These are phyloP conservation scores for Nemapogon koenigi DNA, from an alignment of 2,888 invertebrate species.

Conservation along the genomic window DNA sequence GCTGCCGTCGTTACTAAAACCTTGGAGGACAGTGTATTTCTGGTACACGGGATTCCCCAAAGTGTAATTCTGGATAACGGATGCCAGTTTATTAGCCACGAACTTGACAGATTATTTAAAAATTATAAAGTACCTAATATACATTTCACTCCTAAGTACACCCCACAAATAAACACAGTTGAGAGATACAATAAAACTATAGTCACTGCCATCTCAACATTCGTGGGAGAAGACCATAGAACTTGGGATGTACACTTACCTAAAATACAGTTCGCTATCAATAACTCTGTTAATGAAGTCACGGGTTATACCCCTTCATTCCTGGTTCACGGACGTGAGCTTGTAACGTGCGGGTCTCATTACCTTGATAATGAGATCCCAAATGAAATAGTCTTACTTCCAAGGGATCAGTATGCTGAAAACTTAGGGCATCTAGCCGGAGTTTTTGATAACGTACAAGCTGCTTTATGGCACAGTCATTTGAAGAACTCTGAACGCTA, in stretches of 20 bases:
- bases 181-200: conserved; percentile 15
- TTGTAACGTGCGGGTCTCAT: conserved; percentile 15
- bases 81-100: conserved; percentile 5
- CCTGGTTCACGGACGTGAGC: conserved; percentile 16
- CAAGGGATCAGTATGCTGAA: conserved; percentile 15
- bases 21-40: conserved; percentile 5
- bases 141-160: conserved; percentile 10
- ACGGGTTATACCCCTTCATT: conserved; percentile 18
- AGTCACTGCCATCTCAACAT: conserved; percentile 15
- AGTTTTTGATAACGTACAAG: conserved; percentile 17
- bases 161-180: conserved; percentile 13
- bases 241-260: conserved; percentile 18
- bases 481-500: conserved; percentile 15
- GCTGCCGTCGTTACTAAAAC: neutral
- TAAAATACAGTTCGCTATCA: conserved; percentile 18
- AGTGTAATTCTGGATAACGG: conserved; percentile 8
- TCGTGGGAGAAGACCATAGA: conserved; percentile 17
- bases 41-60: conserved; percentile 9
- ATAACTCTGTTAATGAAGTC: conserved; percentile 18
- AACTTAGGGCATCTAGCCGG: conserved; percentile 14
- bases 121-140: conserved; percentile 11
- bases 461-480: conserved; percentile 14
- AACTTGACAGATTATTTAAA: conserved; percentile 3
- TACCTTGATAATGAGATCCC: conserved; percentile 10
- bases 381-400: conserved; percentile 15